These are phyloP conservation scores for Drosophila ustulata DNA, from an alignment of 2,888 invertebrate genomes.

Conservation along the genomic window DNA sequence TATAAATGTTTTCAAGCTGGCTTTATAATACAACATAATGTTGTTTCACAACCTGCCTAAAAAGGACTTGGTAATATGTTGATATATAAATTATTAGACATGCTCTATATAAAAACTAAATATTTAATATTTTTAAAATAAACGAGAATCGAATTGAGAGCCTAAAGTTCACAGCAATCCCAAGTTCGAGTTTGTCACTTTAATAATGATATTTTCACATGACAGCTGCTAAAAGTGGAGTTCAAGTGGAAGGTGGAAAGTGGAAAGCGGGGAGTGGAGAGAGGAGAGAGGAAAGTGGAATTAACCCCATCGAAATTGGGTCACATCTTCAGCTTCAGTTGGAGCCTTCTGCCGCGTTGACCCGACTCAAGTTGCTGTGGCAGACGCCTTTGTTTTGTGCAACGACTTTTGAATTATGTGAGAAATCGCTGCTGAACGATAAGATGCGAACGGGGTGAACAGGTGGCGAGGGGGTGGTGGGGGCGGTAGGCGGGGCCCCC, in stretches of 20 bases:
- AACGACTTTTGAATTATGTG: conserved; percentile 75
- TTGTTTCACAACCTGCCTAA: too few species aligned
- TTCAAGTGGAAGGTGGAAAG: neutral
- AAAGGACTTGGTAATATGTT: too few species aligned
- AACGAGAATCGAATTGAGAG: too few species aligned
- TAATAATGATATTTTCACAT: conserved; percentile 27
- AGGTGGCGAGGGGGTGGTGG: neutral
- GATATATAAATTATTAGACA: too few species aligned
- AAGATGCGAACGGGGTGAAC: conserved; percentile 26
- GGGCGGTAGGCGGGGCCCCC: neutral
- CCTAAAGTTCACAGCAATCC: too few species aligned
- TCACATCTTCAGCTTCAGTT: conserved; percentile 46
- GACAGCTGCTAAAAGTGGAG: conserved; percentile 28
- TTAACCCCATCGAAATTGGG: conserved; percentile 49
- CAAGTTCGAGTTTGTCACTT: neutral
- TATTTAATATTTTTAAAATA: too few species aligned
- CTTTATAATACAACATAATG: too few species aligned
- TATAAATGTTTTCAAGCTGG: too few species aligned
- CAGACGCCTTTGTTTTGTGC: conserved; percentile 42
- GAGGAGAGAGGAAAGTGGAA: neutral
- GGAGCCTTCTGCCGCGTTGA: conserved; percentile 22
- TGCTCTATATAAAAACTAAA: too few species aligned
- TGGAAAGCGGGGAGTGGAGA: too few species aligned
- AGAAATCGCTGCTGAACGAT: conserved; percentile 57
- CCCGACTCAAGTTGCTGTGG: conserved; percentile 48